phyloP scores from a whole-genome alignment of 2,113 vertebrate species.

The Sander lucioperca region DNA sequence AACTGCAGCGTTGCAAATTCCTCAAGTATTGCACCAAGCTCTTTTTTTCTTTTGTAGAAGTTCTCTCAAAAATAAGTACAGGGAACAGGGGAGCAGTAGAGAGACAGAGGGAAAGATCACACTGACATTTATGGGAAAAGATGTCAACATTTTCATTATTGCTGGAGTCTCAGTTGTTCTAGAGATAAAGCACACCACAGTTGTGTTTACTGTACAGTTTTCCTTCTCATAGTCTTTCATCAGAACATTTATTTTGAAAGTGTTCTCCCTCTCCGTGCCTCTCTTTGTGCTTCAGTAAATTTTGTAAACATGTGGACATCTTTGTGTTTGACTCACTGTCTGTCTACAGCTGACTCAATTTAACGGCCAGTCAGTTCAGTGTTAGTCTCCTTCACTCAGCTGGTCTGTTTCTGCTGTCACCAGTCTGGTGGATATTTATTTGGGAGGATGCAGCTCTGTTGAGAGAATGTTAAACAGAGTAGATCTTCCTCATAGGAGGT shows the following conservation, averaged over 20 bases:
- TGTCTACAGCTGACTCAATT: conserved; percentile 25
- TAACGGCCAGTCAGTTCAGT: not conserved
- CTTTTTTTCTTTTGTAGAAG: not conserved
- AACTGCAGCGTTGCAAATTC: not conserved
- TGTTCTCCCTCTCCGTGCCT: too few relatives aligned
- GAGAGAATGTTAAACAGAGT: not conserved
- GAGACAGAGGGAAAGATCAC: not conserved
- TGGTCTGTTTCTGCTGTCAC: not conserved
- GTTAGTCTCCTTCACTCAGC: conserved; percentile 7
- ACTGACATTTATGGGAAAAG: not conserved
- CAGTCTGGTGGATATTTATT: conserved; percentile 7
- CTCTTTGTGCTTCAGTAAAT: too few relatives aligned
- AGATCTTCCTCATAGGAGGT: not conserved
- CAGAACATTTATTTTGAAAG: not conserved
- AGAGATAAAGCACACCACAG: not conserved
- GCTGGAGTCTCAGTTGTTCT: not conserved
- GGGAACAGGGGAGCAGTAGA: not conserved
- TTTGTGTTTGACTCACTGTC: conserved; percentile 32
- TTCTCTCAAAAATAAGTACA: not conserved
- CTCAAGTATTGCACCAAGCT: not conserved
- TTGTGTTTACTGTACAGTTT: not conserved
- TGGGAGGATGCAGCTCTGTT: not conserved
- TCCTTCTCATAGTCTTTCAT: not conserved
- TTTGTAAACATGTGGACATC: not conserved
- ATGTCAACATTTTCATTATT: not conserved